These are phyloP conservation scores for Helicolenus hilgendorfi DNA, from an alignment of 2,797 vertebrate genomes.

Conservation along the genomic window DNA sequence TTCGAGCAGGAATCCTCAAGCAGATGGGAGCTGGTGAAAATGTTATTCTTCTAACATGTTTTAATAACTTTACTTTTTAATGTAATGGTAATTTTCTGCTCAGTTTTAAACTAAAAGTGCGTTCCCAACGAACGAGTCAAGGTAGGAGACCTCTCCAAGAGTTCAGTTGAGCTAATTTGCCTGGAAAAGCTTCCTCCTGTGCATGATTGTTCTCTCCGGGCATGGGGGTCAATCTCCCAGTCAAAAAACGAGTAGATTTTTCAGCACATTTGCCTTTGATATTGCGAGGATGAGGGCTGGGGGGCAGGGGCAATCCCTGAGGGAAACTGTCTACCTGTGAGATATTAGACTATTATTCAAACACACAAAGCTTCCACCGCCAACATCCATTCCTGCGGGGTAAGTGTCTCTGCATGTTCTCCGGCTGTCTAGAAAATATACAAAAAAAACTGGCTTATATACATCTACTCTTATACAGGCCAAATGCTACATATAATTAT, in stretches of 20 bases:
- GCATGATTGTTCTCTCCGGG: constrained; percentile 32
- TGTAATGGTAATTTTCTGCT: neutral
- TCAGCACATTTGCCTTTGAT: constrained; percentile 68
- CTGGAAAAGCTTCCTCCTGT: constrained; percentile 34
- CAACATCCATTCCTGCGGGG: constrained; percentile 23
- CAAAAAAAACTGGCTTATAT: neutral
- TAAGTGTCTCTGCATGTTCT: constrained; percentile 43
- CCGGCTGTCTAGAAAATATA: constrained; percentile 6
- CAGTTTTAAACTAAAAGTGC: constrained; percentile 6
- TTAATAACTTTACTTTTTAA: neutral
- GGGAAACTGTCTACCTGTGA: constrained; percentile 54
- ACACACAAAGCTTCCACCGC: constrained; percentile 20
- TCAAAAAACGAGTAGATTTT: constrained; percentile 52
- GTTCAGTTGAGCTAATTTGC: constrained; percentile 48
- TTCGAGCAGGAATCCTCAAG: neutral
- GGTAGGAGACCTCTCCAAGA: constrained; percentile 5
- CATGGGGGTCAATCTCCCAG: constrained; percentile 25
- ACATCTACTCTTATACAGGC: neutral
- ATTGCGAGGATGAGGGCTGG: constrained; percentile 7
- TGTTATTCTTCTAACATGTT: neutral
- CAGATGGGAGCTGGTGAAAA: neutral
- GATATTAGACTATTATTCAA: constrained; percentile 68
- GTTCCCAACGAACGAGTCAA: neutral
- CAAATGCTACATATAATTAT: neutral
- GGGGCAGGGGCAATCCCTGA: constrained; percentile 33